Base-by-base conservation (phyloP, 2,888 invertebrate genomes). In the Lepidocyrtinus sp. region DNA sequence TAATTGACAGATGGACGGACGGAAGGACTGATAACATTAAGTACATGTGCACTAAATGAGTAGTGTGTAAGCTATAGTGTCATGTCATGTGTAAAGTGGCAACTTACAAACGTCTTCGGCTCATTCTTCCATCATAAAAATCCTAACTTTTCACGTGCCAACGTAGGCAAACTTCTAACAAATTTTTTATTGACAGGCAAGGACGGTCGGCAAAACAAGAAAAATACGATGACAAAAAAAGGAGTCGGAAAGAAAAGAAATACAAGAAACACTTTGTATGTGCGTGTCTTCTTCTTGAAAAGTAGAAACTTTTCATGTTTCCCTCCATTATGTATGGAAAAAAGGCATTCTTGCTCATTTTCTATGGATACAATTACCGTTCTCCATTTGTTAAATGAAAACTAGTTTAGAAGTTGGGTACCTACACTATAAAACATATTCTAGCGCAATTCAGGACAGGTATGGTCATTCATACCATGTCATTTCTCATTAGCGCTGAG, bases 111-210 rank as follows among this genome's bases (percentile, higher is more conserved):
- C 50, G 50, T 50, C 50, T 50, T 12, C n/a, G 12, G 17, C 50
- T 50, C 50, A 50, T 50, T 50, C 50, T 50, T 17, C 50, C 50
- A 50, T 50, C 50, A 50, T 50, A 50, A 50, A 50, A 50, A 50
- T 50, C 17, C 50, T 50, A 7, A 12, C 36, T 50, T 15, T 50
- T 50, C 50, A 50, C 50, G 50, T 50, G 15, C 50, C 17, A n/a
- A 50, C 12, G 17, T 50, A n/a, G 50, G 50, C 17, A 12, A 50
- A 50, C 50, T 50, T 15, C n/a, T n/a, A 50, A 50, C 50, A 50
- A 50, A 36, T 36, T 50, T 50, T 50, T 50, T 50, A 50, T 50
- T 50, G 50, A 50, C 50, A 50, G 50, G 50, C 50, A 50, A 50
- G 50, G 50, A 50, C 50, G 50, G 50, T 2, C 50, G 50, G 50